phyloP scores from a whole-genome alignment of 2,797 vertebrate genomes.

The Acanthopagrus latus region DNA sequence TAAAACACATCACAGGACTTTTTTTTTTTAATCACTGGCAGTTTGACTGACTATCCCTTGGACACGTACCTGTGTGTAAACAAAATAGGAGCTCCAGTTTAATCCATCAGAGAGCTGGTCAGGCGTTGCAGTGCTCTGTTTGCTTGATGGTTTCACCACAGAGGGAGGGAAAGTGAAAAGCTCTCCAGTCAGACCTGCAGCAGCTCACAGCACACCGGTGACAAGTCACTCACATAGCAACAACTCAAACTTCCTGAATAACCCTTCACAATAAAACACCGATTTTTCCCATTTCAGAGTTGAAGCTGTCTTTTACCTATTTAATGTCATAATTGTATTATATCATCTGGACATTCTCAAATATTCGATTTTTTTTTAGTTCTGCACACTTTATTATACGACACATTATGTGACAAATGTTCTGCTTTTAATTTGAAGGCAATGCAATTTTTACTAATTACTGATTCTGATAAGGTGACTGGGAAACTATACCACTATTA shows the following conservation, averaged over 20 bases:
- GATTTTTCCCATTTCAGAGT: not conserved
- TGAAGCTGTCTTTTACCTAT: not conserved
- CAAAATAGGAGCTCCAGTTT: constrained; percentile 3
- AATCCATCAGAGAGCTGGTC: constrained; percentile 37
- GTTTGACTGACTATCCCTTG: not conserved
- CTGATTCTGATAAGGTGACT: not conserved
- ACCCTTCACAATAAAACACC: constrained; percentile 51
- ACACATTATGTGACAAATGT: not conserved
- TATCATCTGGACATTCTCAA: not conserved
- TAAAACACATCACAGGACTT: not conserved
- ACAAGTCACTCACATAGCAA: not conserved
- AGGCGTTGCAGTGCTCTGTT: constrained; percentile 2
- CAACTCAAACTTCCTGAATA: not conserved
- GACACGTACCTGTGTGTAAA: constrained; percentile 58
- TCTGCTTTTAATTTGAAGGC: constrained; percentile 53
- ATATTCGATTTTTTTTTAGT: not conserved
- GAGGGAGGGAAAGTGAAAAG: not conserved
- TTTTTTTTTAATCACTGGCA: not conserved
- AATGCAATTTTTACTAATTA: not conserved
- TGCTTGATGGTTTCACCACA: not conserved
- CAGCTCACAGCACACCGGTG: not conserved
- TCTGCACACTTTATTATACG: not conserved
- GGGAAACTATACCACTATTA: not conserved
- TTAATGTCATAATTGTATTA: too few species aligned
- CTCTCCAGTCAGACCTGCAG: constrained; percentile 30